These are phyloP conservation scores for Pteruthius melanotis DNA, from an alignment of 2,113 vertebrate genomes.

Conservation along the genomic window DNA sequence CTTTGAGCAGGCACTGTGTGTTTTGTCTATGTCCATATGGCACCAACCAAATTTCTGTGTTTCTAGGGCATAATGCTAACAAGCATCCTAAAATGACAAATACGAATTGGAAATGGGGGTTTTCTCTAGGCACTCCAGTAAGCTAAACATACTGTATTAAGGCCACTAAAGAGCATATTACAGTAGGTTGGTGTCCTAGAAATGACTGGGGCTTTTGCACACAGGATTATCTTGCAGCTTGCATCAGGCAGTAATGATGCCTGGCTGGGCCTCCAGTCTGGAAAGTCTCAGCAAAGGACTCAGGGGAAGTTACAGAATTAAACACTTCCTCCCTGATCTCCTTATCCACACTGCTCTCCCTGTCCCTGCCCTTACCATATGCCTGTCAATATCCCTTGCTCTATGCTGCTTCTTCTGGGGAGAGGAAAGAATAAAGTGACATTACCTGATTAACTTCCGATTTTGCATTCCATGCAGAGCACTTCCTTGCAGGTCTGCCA, in stretches of 20 bases:
- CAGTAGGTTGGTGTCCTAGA: not conserved
- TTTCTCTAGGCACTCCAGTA: not conserved
- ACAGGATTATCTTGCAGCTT: not conserved
- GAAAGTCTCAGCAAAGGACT: not conserved
- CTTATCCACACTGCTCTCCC: not conserved
- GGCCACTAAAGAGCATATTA: not conserved
- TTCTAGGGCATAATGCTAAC: not conserved
- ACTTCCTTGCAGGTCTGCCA: not conserved
- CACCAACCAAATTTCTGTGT: not conserved
- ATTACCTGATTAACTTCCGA: not conserved
- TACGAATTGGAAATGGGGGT: not conserved
- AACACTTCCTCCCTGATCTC: not conserved
- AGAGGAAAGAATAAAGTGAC: not conserved
- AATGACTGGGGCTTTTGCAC: not conserved
- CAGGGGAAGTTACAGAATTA: not conserved
- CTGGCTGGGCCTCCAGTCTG: not conserved
- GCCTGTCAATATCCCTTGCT: accelerated
- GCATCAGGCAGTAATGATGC: not conserved
- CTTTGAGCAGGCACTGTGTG: not conserved
- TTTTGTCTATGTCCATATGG: not conserved
- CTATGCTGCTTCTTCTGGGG: accelerated
- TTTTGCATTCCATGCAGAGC: not conserved
- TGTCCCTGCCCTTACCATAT: not conserved
- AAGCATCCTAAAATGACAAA: not conserved
- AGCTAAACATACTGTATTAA: not conserved